These are phyloP conservation scores for Sinosuthora webbiana DNA, from an alignment of 2,113 vertebrate species.

Conservation along the genomic window DNA sequence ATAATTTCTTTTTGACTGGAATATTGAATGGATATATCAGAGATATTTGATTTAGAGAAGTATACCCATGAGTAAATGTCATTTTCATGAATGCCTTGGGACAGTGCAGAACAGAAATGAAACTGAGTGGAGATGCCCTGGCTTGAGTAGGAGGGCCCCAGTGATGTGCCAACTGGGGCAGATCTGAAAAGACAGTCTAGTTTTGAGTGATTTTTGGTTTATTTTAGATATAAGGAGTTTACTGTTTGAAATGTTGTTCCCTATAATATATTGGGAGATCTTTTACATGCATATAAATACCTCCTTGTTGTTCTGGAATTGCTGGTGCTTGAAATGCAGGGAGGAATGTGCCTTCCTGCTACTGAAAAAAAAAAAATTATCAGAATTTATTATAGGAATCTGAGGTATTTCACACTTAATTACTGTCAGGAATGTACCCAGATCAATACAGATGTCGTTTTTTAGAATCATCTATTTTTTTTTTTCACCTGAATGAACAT, in stretches of 20 bases:
- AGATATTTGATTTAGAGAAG: background rate
- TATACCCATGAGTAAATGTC: background rate
- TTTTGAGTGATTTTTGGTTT: background rate
- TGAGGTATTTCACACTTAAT: constrained; percentile 1
- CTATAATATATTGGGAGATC: background rate
- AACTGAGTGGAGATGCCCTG: background rate
- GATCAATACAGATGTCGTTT: background rate
- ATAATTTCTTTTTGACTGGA: background rate
- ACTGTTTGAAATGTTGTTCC: background rate
- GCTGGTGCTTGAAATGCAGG: background rate
- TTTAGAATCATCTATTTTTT: background rate
- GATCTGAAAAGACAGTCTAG: background rate
- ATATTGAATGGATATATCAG: background rate
- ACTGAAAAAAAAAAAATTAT: background rate
- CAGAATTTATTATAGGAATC: background rate
- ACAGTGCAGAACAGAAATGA: background rate
- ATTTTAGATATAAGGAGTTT: background rate
- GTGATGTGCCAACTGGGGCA: background rate
- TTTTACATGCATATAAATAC: background rate
- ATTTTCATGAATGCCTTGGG: background rate
- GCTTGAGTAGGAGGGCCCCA: background rate
- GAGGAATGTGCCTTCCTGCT: background rate
- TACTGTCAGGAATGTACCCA: background rate
- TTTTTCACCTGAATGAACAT: background rate
- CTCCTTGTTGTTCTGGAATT: background rate